Evolutionary conservation across 37 sponge, comb jelly and placozoan genomes (phyloP).

Genomic region (Dysidea cf. avara): DNA sequence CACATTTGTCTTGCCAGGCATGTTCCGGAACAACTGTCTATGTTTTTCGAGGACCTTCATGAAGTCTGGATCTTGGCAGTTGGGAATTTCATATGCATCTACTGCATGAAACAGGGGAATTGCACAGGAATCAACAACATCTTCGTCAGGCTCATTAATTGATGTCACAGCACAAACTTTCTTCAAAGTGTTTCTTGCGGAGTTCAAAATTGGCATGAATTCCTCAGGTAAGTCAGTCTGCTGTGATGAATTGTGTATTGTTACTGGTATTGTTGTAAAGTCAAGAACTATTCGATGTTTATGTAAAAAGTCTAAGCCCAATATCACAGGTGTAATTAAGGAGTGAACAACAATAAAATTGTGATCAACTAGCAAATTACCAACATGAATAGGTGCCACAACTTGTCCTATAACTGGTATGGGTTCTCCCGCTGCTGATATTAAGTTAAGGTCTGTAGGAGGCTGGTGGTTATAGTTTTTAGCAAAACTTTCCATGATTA

Average conservation of each 20-base stretch:
- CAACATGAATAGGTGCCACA: neutral
- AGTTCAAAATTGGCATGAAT: slow-evolving; percentile 3
- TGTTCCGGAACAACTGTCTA: neutral
- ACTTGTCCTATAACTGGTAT: slow-evolving; percentile 16
- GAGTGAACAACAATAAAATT: slow-evolving; percentile 3
- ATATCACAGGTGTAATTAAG: slow-evolving; percentile 4
- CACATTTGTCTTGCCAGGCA: neutral
- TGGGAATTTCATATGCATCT: no score
- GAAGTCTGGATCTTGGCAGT: no score
- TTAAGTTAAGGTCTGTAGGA: neutral
- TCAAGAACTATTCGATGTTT: slow-evolving; percentile 1
- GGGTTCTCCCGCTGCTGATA: slow-evolving; percentile 14
- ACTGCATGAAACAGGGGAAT: no score
- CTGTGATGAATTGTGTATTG: no score
- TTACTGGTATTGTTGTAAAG: no score
- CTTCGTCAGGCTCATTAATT: no score
- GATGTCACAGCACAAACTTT: no score
- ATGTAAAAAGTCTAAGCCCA: slow-evolving; percentile 12
- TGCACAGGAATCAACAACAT: no score
- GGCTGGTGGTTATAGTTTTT: neutral
- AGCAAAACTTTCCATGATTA: neutral
- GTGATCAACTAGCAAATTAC: slow-evolving; percentile 2
- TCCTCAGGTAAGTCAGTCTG: no score
- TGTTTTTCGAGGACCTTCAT: slow-evolving; percentile 2
- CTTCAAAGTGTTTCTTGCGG: no score